phyloP scores from a whole-genome alignment of 2,113 vertebrate species.

The Mionectes macconnelli region DNA sequence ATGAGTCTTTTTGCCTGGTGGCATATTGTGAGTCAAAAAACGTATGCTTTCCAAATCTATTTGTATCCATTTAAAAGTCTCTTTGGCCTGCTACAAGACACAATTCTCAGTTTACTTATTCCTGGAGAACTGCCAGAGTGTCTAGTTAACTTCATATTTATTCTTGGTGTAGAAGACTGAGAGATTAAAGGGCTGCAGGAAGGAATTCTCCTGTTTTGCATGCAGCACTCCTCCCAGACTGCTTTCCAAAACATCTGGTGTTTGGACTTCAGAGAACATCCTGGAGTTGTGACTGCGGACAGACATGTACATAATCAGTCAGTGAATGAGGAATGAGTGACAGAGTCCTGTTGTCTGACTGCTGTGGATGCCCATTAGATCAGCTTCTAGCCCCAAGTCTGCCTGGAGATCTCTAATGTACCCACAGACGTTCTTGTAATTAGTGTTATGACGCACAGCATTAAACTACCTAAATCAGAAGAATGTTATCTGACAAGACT shows the following conservation, averaged over 20 bases:
- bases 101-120: conserved; percentile 32
- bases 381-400: background rate
- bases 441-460: background rate
- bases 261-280: conserved; percentile 15
- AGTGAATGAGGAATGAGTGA: background rate
- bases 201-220: background rate
- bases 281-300: background rate
- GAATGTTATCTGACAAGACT: background rate
- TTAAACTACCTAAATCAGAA: background rate
- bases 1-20: conserved; percentile 41
- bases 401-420: background rate
- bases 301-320: background rate
- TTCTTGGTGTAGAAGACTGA: conserved; percentile 1
- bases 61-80: conserved; percentile 41
- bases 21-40: conserved; percentile 33
- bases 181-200: conserved; percentile 29
- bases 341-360: background rate
- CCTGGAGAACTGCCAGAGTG: conserved; percentile 18
- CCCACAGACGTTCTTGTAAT: background rate
- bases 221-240: background rate
- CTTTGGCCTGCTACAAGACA: conserved; percentile 30
- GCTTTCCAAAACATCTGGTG: conserved; percentile 5
- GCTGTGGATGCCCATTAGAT: background rate
- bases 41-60: conserved; percentile 33
- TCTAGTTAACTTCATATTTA: conserved; percentile 51